Evolutionary conservation across 2,888 invertebrate species (phyloP).

Genomic region (Volucella inanis): DNA sequence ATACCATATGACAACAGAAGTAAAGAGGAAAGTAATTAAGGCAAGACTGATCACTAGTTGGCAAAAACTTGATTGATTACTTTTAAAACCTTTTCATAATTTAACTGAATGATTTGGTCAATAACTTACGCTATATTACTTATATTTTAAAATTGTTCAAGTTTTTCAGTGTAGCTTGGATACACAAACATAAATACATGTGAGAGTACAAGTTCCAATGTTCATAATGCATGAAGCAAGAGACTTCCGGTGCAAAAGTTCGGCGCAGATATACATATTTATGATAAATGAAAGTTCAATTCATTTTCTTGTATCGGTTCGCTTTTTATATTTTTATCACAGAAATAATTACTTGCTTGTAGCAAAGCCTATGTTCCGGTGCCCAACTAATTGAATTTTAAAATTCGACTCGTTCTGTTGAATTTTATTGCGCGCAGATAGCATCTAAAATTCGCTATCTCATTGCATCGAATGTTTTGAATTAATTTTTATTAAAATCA

Average conservation of each 20-base stretch:
- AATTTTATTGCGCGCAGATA: slow-evolving; percentile 13
- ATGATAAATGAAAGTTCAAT: no score
- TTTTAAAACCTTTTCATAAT: not conserved
- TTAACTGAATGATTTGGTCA: not conserved
- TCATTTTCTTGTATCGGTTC: not conserved
- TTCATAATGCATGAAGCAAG: no score
- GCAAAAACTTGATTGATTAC: slow-evolving; percentile 18
- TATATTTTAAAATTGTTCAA: no score
- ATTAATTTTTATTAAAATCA: slow-evolving; percentile 4
- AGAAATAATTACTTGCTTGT: slow-evolving; percentile 27
- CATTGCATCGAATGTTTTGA: slow-evolving; percentile 26
- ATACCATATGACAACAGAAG: no score
- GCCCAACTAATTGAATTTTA: slow-evolving; percentile 42
- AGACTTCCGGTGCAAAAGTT: no score
- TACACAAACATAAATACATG: no score
- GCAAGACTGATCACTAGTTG: not conserved
- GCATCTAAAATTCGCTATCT: slow-evolving; percentile 7
- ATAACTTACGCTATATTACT: no score
- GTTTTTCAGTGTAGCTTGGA: no score
- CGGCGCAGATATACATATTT: no score
- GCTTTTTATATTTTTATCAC: slow-evolving; percentile 11
- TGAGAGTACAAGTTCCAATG: no score
- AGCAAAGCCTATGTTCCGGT: slow-evolving; percentile 14
- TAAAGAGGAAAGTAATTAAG: no score
- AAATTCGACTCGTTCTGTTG: slow-evolving; percentile 35